phyloP scores from a whole-genome alignment of 2,888 invertebrate species.

The Phaonia tiefii region DNA sequence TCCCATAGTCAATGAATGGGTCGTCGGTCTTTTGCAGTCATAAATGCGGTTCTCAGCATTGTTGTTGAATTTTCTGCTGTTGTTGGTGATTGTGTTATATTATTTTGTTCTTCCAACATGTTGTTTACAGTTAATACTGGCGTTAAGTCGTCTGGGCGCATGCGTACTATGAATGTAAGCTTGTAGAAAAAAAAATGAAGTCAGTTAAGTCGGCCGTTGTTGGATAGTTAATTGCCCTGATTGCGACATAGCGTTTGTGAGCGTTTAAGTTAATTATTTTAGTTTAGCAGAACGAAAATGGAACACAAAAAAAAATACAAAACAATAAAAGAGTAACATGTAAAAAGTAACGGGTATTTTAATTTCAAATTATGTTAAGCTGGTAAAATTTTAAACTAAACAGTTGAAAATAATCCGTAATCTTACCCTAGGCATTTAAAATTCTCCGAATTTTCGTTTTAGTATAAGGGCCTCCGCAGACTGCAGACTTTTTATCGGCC shows the following conservation, averaged over 20 bases:
- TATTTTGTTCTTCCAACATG: slow-evolving; percentile 1
- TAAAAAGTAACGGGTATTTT: not conserved
- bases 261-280: not conserved
- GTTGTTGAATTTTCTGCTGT: too few relatives aligned
- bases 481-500: too few relatives aligned
- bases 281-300: not conserved
- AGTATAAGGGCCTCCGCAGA: too few relatives aligned
- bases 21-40: not conserved
- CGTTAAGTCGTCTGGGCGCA: slow-evolving; percentile 44
- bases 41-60: not conserved
- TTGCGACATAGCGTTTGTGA: not conserved
- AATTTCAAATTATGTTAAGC: not conserved
- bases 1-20: not conserved
- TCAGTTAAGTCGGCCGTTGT: not conserved
- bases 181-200: too few relatives aligned
- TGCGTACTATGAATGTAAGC: slow-evolving; percentile 2
- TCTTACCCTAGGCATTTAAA: too few relatives aligned
- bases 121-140: slow-evolving; percentile 31
- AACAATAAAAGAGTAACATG: not conserved
- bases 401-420: too few relatives aligned
- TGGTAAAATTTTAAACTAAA: too few relatives aligned
- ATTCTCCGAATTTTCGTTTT: too few relatives aligned
- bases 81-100: not conserved
- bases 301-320: not conserved
- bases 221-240: not conserved